A percentile compares a stretch with the other conserved stretches of the same genome.
These are phyloP conservation scores for Paguma larvata DNA, from an alignment of 2,797 vertebrate species.

Conservation along the genomic window DNA sequence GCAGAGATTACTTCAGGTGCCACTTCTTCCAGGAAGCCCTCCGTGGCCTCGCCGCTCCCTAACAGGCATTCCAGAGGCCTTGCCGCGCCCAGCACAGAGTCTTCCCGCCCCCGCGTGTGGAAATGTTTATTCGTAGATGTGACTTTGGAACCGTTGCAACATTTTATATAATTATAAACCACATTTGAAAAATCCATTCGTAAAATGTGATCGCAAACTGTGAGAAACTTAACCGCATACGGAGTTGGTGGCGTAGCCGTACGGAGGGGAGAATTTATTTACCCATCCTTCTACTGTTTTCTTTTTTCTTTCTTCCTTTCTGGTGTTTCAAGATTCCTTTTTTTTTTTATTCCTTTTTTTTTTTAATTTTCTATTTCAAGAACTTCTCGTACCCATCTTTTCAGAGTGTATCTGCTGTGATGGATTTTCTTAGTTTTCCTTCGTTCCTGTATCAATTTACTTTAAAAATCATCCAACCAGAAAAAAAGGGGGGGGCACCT, in stretches of 20 bases:
- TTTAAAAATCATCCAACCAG: background rate
- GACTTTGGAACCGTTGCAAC: background rate
- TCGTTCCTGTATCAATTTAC: background rate
- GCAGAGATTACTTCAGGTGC: background rate
- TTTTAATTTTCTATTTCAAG: background rate
- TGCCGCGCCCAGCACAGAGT: too few relatives aligned
- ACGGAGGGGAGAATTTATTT: background rate
- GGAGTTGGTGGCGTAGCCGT: background rate
- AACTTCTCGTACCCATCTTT: background rate
- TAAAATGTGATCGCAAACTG: background rate
- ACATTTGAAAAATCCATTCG: background rate
- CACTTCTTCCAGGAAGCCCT: conserved; percentile 11
- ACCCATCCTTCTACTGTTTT: background rate
- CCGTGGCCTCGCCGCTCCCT: background rate
- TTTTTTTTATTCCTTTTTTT: background rate
- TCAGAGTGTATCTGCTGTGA: background rate
- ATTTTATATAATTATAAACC: background rate
- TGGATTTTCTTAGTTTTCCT: background rate
- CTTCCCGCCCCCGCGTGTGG: background rate
- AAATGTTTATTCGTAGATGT: background rate
- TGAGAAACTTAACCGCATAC: background rate
- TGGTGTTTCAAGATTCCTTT: background rate
- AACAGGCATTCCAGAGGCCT: background rate
- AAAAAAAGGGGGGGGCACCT: too few relatives aligned
- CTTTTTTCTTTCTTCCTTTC: background rate